A percentile compares a stretch with the other conserved stretches of the same genome.
phyloP scores from a whole-genome alignment of 2,797 vertebrate genomes.

The Ficedula albicollis region DNA sequence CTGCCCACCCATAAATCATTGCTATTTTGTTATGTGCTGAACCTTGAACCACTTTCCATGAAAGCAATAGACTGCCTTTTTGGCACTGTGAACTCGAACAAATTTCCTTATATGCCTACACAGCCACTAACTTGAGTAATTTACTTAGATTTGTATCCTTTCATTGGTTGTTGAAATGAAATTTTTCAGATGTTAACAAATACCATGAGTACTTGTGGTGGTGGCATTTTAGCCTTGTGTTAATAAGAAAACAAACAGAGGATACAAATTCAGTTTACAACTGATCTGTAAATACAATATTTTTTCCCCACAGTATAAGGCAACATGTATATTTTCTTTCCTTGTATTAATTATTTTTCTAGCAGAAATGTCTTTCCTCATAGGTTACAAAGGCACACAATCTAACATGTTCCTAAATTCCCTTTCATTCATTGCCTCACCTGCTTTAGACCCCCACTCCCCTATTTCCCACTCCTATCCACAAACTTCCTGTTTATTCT shows the following conservation, averaged over 20 bases:
- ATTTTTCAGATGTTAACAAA: neutral
- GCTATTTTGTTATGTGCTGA: neutral
- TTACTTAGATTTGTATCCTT: neutral
- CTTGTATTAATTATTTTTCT: neutral
- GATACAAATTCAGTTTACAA: neutral
- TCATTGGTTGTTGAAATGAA: neutral
- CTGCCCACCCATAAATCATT: neutral
- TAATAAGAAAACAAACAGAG: neutral
- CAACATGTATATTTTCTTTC: neutral
- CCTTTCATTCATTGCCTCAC: neutral
- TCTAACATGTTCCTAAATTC: neutral
- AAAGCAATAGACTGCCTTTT: neutral
- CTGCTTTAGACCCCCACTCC: neutral
- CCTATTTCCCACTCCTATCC: neutral
- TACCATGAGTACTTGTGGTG: neutral
- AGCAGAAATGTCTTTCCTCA: neutral
- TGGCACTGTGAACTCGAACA: neutral
- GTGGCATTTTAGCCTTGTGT: neutral
- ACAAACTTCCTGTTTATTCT: neutral
- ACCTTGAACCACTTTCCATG: neutral
- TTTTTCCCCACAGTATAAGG: neutral
- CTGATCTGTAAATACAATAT: neutral
- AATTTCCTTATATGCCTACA: neutral
- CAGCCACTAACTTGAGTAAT: neutral
- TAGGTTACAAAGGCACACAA: neutral